Conservation (phyloP, 2,113 vertebrate species). For the Pristiophorus japonicus region DNA sequence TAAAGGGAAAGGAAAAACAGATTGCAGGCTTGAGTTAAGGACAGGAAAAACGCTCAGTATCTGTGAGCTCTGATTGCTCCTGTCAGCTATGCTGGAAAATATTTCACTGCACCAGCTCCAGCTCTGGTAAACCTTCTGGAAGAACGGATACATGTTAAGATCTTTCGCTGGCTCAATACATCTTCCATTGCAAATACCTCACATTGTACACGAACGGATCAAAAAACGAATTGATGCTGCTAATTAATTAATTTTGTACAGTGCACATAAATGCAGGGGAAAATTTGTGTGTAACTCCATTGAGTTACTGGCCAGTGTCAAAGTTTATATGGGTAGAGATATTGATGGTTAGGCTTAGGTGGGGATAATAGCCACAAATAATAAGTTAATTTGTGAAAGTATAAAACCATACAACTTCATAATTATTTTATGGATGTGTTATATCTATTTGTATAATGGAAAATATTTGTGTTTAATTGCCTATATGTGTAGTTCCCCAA, state of each 20-base stretch:
- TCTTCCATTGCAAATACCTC: not conserved
- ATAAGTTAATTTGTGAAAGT: not conserved
- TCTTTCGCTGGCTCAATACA: not conserved
- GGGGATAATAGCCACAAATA: not conserved
- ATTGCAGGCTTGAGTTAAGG: not conserved
- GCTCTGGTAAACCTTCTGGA: not conserved
- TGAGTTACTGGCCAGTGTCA: not conserved
- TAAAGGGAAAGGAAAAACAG: not conserved
- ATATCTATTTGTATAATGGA: not conserved
- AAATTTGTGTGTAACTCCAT: not conserved
- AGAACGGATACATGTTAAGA: not conserved
- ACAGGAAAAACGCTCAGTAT: not conserved
- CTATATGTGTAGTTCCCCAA: not conserved
- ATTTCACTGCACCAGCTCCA: not conserved
- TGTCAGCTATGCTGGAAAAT: not conserved
- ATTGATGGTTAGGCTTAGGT: not conserved
- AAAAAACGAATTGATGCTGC: not conserved
- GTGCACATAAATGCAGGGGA: not conserved
- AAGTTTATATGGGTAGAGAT: not conserved
- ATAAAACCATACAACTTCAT: not conserved
- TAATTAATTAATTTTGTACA: not conserved
- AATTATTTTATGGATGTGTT: not conserved
- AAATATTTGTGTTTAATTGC: not conserved
- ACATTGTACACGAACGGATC: not conserved
- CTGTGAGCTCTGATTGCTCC: not conserved